phyloP scores from a whole-genome alignment of 1,140 invertebrate species.

The Zaprionus kolodkinae region DNA sequence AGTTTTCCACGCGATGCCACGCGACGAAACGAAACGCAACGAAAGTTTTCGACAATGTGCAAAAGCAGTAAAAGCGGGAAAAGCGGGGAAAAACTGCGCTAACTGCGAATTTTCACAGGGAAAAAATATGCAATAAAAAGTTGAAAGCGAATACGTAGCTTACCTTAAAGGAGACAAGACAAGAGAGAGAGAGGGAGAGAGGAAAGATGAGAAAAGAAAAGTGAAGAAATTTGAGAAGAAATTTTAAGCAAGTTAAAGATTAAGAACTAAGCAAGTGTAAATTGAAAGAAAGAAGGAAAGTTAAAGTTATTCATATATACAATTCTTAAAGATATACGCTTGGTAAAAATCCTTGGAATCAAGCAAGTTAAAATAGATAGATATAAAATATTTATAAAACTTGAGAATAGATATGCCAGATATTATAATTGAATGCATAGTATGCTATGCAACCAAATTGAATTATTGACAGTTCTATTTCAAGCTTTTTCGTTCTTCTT shows the following conservation, averaged over 20 bases:
- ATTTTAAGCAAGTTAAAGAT: not conserved
- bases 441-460: not conserved
- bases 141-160: not conserved
- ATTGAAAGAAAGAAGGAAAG: no score
- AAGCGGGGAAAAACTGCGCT: not conserved
- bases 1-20: conserved; percentile 22
- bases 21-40: conserved; percentile 6
- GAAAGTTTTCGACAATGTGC: conserved; percentile 35
- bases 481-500: not conserved
- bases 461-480: conserved; percentile 8
- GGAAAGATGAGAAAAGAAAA: not conserved
- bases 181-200: no score
- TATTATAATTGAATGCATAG: not conserved
- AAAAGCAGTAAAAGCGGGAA: conserved; percentile 27
- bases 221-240: not conserved
- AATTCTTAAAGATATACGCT: no score
- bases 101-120: conserved; percentile 17
- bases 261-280: no score
- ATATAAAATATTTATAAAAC: no score
- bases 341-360: no score
- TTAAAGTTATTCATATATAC: no score
- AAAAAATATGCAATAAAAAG: conserved; percentile 10
- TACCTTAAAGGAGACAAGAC: not conserved
- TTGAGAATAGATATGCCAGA: not conserved
- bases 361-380: no score